Percentiles rank a stretch among this genome's conserved stretches.
These are phyloP conservation scores for Nerophis ophidion DNA, from an alignment of 2,113 vertebrate genomes.

Conservation along the genomic window DNA sequence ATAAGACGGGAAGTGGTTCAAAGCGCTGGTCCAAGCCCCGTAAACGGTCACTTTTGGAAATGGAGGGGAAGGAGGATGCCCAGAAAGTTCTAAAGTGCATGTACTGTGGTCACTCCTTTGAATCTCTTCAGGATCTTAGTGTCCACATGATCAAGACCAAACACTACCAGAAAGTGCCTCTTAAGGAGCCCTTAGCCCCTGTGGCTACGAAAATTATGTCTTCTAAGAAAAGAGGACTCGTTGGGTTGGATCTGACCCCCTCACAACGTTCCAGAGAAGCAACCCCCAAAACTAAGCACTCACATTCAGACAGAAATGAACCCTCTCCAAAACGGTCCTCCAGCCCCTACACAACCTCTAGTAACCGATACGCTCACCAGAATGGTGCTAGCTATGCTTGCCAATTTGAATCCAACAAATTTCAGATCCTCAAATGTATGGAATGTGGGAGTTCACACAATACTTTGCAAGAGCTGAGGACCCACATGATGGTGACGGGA, in stretches of 20 bases:
- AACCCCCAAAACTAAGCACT: slow-evolving; percentile 75
- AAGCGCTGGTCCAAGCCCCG: slow-evolving; percentile 98
- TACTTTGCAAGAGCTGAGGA: slow-evolving; percentile 91
- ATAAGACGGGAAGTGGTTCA: slow-evolving; percentile 82
- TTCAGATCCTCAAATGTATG: slow-evolving; percentile 95
- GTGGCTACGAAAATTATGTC: slow-evolving; percentile 89
- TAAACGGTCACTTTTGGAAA: slow-evolving; percentile 95
- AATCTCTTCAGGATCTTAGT: slow-evolving; percentile 96
- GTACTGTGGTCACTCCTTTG: slow-evolving; percentile 98
- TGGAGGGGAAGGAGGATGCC: slow-evolving; percentile 97
- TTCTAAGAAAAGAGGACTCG: slow-evolving; percentile 80
- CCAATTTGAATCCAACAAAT: slow-evolving; percentile 93
- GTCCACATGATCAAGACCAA: slow-evolving; percentile 99
- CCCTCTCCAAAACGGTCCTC: slow-evolving; percentile 79
- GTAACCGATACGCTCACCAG: slow-evolving; percentile 87
- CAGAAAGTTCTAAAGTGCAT: slow-evolving; percentile 98
- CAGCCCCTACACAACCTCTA: slow-evolving; percentile 79
- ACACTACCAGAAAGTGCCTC: slow-evolving; percentile 99
- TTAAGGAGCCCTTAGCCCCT: slow-evolving; percentile 93
- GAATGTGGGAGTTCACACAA: slow-evolving; percentile 94
- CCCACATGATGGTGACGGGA: slow-evolving; percentile 97
- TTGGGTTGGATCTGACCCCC: slow-evolving; percentile 84
- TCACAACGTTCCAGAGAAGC: slow-evolving; percentile 83
- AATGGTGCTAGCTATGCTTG: slow-evolving; percentile 87
- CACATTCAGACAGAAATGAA: slow-evolving; percentile 71